Conservation (phyloP, 2,797 vertebrate genomes). For the Aeoliscus strigatus region DNA sequence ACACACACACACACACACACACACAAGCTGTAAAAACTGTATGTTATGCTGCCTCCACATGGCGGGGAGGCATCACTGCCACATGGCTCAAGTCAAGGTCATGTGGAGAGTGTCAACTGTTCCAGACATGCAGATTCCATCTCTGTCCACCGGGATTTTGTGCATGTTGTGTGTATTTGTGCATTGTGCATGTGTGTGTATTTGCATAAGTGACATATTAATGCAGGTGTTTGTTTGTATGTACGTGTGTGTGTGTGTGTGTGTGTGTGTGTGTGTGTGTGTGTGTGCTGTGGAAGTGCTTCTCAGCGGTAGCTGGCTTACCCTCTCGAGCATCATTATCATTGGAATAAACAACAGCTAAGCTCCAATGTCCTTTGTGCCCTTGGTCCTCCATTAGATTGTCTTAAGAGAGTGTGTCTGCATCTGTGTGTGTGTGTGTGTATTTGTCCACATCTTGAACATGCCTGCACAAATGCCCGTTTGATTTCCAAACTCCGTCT, state of each 20-base stretch:
- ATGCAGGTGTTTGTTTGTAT: conserved; percentile 27
- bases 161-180: no score
- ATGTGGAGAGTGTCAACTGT: conserved; percentile 28
- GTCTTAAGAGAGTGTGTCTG: no score
- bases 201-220: conserved; percentile 27
- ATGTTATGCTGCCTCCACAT: conserved; percentile 47
- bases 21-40: conserved; percentile 14
- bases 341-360: conserved; percentile 64
- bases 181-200: conserved; percentile 18
- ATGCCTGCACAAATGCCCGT: conserved; percentile 6
- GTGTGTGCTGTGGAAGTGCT: conserved; percentile 35
- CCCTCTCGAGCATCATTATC: conserved; percentile 60
- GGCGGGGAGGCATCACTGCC: conserved; percentile 46
- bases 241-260: conserved; percentile 28
- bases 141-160: conserved; percentile 17
- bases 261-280: conserved; percentile 16
- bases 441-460: no score
- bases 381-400: conserved; percentile 56
- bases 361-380: conserved; percentile 57
- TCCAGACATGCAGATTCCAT: conserved; percentile 16
- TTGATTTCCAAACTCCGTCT: conserved; percentile 13
- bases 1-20: not conserved
- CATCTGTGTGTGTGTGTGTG: conserved; percentile 11
- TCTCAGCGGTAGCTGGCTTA: conserved; percentile 26
- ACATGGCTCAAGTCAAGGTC: conserved; percentile 61